Conservation (phyloP, 2,797 vertebrate species). For the Heliangelus exortis region DNA sequence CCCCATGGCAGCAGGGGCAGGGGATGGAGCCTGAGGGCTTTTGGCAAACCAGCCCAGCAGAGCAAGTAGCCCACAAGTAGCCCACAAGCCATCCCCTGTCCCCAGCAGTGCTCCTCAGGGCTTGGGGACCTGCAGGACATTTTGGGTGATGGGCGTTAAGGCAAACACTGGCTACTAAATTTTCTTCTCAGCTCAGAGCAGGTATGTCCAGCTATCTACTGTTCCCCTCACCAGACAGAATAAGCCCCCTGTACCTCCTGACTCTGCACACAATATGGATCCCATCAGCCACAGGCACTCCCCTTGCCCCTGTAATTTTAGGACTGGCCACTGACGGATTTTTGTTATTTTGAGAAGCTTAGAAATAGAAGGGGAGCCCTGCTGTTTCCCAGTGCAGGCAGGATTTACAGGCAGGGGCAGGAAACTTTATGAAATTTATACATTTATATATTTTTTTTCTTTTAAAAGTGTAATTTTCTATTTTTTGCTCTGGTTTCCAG, state of each 20-base stretch:
- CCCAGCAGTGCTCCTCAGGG: accelerated
- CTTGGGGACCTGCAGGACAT: not conserved
- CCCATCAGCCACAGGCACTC: conserved; percentile 11
- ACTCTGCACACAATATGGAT: not conserved
- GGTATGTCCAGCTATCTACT: not conserved
- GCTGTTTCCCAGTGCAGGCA: not conserved
- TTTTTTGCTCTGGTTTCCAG: conserved; percentile 42
- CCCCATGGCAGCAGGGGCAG: accelerated
- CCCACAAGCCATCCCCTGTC: not conserved
- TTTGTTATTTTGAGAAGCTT: not conserved
- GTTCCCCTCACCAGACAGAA: not conserved
- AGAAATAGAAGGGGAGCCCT: not conserved
- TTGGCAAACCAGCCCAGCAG: not conserved
- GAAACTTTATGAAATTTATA: not conserved
- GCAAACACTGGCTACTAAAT: not conserved
- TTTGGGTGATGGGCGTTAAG: not conserved
- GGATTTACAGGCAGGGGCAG: not conserved
- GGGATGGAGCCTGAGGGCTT: not conserved
- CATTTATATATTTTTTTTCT: not conserved
- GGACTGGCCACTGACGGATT: conserved; percentile 47
- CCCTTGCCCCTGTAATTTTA: not conserved
- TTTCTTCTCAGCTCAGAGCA: not conserved
- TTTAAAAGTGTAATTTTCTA: not conserved
- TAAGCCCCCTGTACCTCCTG: not conserved
- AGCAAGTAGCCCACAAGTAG: not conserved